Conservation (phyloP, 1,140 invertebrate genomes). For the Mya arenaria region DNA sequence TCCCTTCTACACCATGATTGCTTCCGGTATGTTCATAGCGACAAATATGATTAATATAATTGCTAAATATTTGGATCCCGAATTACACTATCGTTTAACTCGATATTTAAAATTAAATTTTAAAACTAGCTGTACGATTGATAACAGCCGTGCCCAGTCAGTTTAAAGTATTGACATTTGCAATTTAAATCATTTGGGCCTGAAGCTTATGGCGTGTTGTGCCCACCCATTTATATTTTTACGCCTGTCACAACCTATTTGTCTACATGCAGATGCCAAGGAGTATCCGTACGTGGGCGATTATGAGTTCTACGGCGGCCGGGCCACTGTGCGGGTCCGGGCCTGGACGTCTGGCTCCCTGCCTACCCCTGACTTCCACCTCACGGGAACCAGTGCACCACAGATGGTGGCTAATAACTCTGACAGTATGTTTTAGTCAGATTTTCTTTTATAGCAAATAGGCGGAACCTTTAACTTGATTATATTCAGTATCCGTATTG, state of each 20-base stretch:
- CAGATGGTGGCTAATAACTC: too few relatives aligned
- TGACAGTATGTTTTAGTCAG: too few relatives aligned
- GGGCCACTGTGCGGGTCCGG: neutral
- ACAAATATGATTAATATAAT: too few relatives aligned
- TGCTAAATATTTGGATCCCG: too few relatives aligned
- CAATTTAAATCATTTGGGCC: neutral
- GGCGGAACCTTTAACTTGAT: too few relatives aligned
- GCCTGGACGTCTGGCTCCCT: slow-evolving; percentile 12
- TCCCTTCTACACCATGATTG: neutral
- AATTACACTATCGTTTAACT: neutral
- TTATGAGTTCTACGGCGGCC: neutral
- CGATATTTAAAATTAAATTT: neutral
- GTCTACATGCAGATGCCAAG: neutral
- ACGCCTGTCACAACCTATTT: too few relatives aligned
- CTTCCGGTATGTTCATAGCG: neutral
- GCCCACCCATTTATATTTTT: too few relatives aligned
- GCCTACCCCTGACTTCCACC: neutral
- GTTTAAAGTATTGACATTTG: neutral
- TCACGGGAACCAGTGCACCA: too few relatives aligned
- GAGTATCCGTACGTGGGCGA: neutral
- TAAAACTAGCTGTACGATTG: neutral
- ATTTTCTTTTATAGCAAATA: too few relatives aligned
- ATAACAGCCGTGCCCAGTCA: neutral
- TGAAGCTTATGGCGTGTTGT: neutral
- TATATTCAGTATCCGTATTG: too few relatives aligned